phyloP scores from a whole-genome alignment of 2,888 invertebrate genomes.

The Trichopria drosophilae region DNA sequence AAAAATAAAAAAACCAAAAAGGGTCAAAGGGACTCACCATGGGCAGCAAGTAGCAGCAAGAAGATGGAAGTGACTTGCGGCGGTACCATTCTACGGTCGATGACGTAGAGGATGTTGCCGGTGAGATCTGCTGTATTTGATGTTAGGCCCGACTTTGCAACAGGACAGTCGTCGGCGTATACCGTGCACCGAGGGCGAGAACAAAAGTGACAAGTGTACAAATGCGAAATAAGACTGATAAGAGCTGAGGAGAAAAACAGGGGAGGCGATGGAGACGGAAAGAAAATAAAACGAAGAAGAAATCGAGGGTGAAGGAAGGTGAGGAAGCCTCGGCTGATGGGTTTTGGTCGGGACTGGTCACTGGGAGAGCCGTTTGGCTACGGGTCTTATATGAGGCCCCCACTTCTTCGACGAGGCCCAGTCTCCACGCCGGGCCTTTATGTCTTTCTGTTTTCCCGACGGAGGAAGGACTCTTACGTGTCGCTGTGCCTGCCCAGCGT shows the following conservation, averaged over 20 bases:
- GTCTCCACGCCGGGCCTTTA: no score
- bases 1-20: background rate
- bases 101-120: conserved; percentile 38
- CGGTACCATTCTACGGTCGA: conserved; percentile 46
- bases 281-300: conserved; percentile 8
- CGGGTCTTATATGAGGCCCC: no score
- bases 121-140: background rate
- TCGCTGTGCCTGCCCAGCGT: no score
- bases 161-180: conserved; percentile 36
- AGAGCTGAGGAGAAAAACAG: background rate
- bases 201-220: no score
- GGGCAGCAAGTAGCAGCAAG: conserved; percentile 47
- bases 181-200: no score
- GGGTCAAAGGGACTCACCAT: conserved; percentile 50
- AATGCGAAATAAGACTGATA: background rate
- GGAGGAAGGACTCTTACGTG: no score
- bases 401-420: no score
- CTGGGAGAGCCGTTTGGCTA: conserved; percentile 57
- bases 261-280: background rate
- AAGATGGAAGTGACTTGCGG: conserved; percentile 46
- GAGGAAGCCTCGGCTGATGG: conserved; percentile 55
- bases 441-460: no score
- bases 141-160: conserved; percentile 28
- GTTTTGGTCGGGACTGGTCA: conserved; percentile 58
- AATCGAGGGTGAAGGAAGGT: conserved; percentile 31